A percentile compares a stretch with the other conserved stretches of the same genome.
These are phyloP conservation scores for Sipha maydis DNA, from an alignment of 2,888 invertebrate genomes.

Conservation along the genomic window DNA sequence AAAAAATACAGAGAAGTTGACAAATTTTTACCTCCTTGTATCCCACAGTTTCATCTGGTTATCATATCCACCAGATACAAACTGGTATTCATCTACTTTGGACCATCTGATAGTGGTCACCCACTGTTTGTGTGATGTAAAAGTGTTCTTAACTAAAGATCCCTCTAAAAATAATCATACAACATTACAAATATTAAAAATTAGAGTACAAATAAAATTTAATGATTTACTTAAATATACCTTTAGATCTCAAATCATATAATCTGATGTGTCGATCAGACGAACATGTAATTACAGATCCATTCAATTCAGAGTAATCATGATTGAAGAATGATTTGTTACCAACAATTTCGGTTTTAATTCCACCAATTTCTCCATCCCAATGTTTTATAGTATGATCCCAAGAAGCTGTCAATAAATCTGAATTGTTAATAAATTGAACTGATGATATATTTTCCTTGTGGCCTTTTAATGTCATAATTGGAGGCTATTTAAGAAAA, in stretches of 20 bases:
- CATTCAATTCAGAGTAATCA: conserved; percentile 82
- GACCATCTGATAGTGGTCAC: conserved; percentile 93
- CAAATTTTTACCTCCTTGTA: conserved; percentile 77
- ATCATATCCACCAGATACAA: conserved; percentile 94
- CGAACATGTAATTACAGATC: conserved; percentile 83
- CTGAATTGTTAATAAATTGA: conserved; percentile 81
- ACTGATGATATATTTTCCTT: conserved; percentile 88
- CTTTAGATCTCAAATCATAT: conserved; percentile 90
- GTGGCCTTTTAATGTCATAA: conserved; percentile 90
- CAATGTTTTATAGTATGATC: conserved; percentile 95
- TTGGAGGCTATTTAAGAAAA: conserved; percentile 75
- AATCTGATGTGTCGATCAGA: conserved; percentile 91
- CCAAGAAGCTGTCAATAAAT: conserved; percentile 89
- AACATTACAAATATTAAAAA: neutral
- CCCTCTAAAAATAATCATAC: conserved; percentile 74
- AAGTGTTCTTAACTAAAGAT: conserved; percentile 85
- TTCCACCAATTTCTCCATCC: conserved; percentile 88
- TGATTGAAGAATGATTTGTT: conserved; percentile 91
- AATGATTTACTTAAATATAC: conserved; percentile 69
- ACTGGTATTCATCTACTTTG: conserved; percentile 80
- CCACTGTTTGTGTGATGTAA: conserved; percentile 91
- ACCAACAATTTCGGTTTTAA: conserved; percentile 83
- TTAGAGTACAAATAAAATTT: neutral
- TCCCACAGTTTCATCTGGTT: conserved; percentile 95
- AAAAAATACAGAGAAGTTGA: neutral